These are phyloP conservation scores for Taphrorychus bicolor DNA, from an alignment of 2,888 invertebrate species.

Conservation along the genomic window DNA sequence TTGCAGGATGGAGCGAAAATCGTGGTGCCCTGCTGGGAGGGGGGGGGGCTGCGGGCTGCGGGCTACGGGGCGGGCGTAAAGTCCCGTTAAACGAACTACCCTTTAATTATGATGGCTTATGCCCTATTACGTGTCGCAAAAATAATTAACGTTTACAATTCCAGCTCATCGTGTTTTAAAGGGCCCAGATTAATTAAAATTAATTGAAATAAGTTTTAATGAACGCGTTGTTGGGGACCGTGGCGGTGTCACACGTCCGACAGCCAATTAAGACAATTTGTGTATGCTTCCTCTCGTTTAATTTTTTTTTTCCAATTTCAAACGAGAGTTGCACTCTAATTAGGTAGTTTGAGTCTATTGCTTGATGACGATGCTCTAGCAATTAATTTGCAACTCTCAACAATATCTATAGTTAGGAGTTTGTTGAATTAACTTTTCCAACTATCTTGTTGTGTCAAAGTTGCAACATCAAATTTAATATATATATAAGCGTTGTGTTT, in stretches of 20 bases:
- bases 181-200: conserved; percentile 25
- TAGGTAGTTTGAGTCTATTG: neutral
- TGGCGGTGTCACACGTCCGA: conserved; percentile 53
- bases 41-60: neutral
- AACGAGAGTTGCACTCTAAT: neutral
- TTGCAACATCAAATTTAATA: no score
- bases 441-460: no score
- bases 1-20: neutral
- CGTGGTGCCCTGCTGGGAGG: no score
- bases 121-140: conserved; percentile 7
- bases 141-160: conserved; percentile 9
- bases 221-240: conserved; percentile 52
- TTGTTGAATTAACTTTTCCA: no score
- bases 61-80: neutral
- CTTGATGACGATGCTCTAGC: neutral
- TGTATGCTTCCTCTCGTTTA: conserved; percentile 16
- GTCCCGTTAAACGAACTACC: neutral
- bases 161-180: conserved; percentile 1
- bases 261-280: conserved; percentile 54
- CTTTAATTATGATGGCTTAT: conserved; percentile 2
- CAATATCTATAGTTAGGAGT: no score
- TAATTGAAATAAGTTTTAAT: conserved; percentile 58
- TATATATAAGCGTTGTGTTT: no score
- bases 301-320: conserved; percentile 15
- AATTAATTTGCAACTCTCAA: no score